phyloP scores from a whole-genome alignment of 2,888 invertebrate genomes.

The Ectemnius cavifrons region DNA sequence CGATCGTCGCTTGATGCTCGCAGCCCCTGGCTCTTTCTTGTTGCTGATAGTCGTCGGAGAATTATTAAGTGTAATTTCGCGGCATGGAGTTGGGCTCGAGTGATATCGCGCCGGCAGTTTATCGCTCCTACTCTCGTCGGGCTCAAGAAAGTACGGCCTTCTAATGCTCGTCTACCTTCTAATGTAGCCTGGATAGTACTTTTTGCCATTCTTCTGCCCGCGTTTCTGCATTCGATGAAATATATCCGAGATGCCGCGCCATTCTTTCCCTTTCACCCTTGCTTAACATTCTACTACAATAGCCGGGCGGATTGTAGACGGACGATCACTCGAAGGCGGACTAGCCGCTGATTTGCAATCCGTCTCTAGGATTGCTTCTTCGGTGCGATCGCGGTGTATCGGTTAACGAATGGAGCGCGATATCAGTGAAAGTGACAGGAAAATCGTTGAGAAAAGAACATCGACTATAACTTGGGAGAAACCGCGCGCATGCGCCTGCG shows the following conservation, averaged over 20 bases:
- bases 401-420: constrained; percentile 10
- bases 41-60: background rate
- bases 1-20: too few relatives aligned
- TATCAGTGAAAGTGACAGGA: constrained; percentile 57
- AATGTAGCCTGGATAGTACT: constrained; percentile 14
- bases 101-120: background rate
- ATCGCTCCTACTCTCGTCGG: background rate
- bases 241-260: background rate
- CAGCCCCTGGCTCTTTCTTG: constrained; percentile 3
- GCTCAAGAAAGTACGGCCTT: constrained; percentile 32
- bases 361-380: background rate
- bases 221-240: constrained; percentile 29
- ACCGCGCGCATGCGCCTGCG: constrained; percentile 20
- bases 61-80: constrained; percentile 1
- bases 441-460: constrained; percentile 35
- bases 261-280: constrained; percentile 38
- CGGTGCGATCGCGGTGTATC: constrained; percentile 4
- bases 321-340: background rate
- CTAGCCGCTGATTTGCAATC: background rate
- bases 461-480: constrained; percentile 39
- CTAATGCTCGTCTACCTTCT: constrained; percentile 19
- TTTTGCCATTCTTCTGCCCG: constrained; percentile 27
- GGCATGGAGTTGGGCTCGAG: too few relatives aligned
- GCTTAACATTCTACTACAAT: constrained; percentile 12
- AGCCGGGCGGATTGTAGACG: background rate